Evolutionary conservation across 1,140 invertebrate genomes (phyloP).

Genomic region (Bombus waltoni): DNA sequence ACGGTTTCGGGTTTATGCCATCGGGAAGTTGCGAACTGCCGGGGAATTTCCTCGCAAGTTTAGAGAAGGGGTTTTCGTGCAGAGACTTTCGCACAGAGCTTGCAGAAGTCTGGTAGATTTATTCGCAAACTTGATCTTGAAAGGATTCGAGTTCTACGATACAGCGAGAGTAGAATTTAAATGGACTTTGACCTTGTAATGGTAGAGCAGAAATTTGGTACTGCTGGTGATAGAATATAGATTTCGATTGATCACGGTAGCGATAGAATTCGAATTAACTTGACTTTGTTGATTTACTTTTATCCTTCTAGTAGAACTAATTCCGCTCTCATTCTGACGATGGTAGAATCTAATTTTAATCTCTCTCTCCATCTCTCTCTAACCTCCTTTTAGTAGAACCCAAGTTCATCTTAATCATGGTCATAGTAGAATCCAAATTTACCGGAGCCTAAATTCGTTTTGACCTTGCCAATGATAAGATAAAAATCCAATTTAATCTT

Average conservation of each 20-base stretch:
- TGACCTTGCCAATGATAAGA: background rate
- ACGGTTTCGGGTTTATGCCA: conserved; percentile 2
- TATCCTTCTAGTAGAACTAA: background rate
- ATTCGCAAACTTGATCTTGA: background rate
- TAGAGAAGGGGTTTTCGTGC: background rate
- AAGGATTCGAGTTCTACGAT: background rate
- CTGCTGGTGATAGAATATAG: background rate
- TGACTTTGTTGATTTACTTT: background rate
- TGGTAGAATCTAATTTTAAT: too few species aligned
- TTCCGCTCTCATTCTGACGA: background rate
- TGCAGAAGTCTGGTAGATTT: too few species aligned
- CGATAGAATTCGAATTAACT: background rate
- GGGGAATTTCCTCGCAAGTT: background rate
- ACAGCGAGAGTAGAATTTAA: background rate
- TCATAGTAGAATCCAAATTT: background rate
- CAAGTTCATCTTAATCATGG: background rate
- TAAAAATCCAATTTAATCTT: background rate
- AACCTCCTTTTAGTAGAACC: background rate
- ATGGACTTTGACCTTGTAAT: background rate
- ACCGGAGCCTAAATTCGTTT: background rate
- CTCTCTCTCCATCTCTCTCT: too few species aligned
- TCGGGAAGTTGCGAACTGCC: background rate
- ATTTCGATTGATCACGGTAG: background rate
- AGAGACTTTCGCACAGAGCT: too few species aligned
- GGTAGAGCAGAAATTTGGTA: too few species aligned